Base-by-base conservation (phyloP, 1,140 invertebrate species). In the Psilanteris sp. region DNA sequence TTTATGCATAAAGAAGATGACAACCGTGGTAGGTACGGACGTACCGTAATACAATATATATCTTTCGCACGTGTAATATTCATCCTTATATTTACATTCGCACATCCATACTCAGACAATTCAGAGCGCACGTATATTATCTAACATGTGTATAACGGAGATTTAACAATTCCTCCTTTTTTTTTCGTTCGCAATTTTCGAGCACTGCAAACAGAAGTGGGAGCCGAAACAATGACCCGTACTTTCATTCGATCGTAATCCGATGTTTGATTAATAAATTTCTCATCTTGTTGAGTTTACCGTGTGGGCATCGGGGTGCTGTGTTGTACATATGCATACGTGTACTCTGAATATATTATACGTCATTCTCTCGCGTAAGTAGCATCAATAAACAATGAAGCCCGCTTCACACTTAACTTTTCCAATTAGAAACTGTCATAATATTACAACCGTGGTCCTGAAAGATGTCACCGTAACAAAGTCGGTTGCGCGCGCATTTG, bases 1-100 rank as follows among this genome's bases (percentile, higher is more conserved):
- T 89, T 88, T 88, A 86, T 88, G 87, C 86, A 86, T 87, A 86
- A 85, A 87, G 83, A 88, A 87, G 77, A 84, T 87, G 87, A 87
- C 85, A 87, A 86, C 82, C 78, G 79, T 88, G 80, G 82, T 79
- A 84, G 84, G 85, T 87, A 87, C 87, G 87, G 78, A 81, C 78
- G 80, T 86, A 86, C 74, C 59, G 54, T 71, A 77, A 71, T 81
- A 83, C 79, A 82, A 68, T 79, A 83, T 85, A 80, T 78, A 67
- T 84, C 77, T 68, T 59, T 73, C 52, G 22, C 73, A 54, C 66
- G 37, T 50, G 44, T 55, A 18, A 57, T 67, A 72, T 55, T 76
- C 59, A 62, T 76, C 32, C 71, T 54, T 41, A 54, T 67, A 79
- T 76, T 68, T 78, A 75, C 71, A 67, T 67, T 55, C 77, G 68